These are phyloP conservation scores for Teleiodes luculella DNA, from an alignment of 2,888 invertebrate genomes.

Conservation along the genomic window DNA sequence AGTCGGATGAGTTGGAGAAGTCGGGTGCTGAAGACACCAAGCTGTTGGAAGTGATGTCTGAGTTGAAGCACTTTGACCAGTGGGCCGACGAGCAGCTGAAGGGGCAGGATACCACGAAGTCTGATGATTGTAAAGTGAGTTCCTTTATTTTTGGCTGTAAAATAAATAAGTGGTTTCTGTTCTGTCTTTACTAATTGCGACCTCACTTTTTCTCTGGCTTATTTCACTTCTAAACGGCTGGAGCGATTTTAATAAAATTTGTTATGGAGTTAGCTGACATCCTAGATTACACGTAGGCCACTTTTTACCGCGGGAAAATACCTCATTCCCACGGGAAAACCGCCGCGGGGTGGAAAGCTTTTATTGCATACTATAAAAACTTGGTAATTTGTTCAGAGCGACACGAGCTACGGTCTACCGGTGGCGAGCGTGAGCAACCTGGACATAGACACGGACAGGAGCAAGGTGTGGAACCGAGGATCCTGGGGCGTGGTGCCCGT, in stretches of 20 bases:
- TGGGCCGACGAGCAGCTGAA: slow-evolving; percentile 69
- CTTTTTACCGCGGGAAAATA: too few species aligned
- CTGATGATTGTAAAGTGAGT: slow-evolving; percentile 64
- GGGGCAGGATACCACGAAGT: slow-evolving; percentile 44
- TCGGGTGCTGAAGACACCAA: slow-evolving; percentile 49
- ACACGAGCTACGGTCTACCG: slow-evolving; percentile 63
- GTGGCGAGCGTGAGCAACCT: slow-evolving; percentile 60
- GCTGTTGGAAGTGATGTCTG: slow-evolving; percentile 66
- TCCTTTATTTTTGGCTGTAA: not conserved
- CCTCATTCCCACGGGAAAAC: too few species aligned
- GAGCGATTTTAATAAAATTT: too few species aligned
- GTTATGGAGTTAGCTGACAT: too few species aligned
- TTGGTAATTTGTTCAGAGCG: slow-evolving; percentile 47
- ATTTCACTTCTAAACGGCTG: too few species aligned
- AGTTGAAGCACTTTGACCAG: slow-evolving; percentile 60
- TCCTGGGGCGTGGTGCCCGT: slow-evolving; percentile 67
- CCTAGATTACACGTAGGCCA: too few species aligned
- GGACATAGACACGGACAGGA: slow-evolving; percentile 48
- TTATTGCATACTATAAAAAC: not conserved
- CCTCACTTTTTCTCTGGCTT: too few species aligned
- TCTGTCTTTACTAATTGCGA: too few species aligned
- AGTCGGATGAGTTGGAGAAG: slow-evolving; percentile 20
- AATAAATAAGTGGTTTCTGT: not conserved
- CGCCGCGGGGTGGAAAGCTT: too few species aligned
- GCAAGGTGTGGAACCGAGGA: slow-evolving; percentile 53